A percentile compares a stretch with the other conserved stretches of the same genome.
Conservation (phyloP, 2,113 vertebrate species). For the Cardinalis cardinalis region DNA sequence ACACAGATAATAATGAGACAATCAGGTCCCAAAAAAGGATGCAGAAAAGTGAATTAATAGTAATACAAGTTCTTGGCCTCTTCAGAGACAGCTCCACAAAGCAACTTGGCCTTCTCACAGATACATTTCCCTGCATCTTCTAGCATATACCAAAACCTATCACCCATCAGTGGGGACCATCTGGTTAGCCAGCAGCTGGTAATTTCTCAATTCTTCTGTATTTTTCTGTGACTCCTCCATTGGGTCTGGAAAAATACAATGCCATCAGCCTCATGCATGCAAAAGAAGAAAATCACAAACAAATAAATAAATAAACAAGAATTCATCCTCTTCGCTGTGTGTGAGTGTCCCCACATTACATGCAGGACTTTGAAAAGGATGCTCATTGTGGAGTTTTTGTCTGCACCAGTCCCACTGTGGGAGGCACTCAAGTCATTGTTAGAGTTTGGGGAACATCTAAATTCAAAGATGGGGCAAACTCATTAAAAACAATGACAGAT, state of each 20-base stretch:
- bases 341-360: not conserved
- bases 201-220: not conserved
- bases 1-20: not conserved
- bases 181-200: not conserved
- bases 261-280: not conserved
- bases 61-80: not conserved
- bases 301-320: not conserved
- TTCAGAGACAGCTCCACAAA: not conserved
- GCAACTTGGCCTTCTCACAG: not conserved
- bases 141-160: not conserved
- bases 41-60: not conserved
- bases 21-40: not conserved
- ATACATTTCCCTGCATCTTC: not conserved
- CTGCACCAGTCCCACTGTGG: not conserved
- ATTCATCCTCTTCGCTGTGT: not conserved
- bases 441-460: not conserved
- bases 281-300: not conserved
- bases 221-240: not conserved
- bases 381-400: not conserved
- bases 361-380: not conserved
- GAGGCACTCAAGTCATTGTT: not conserved
- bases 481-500: not conserved
- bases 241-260: not conserved
- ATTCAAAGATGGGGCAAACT: not conserved
- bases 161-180: not conserved